Evolutionary conservation across 37 sponge, comb jelly and placozoan species (phyloP), one percentile per base, ranked within the genome.

Genomic region (Agelas oroides): DNA sequence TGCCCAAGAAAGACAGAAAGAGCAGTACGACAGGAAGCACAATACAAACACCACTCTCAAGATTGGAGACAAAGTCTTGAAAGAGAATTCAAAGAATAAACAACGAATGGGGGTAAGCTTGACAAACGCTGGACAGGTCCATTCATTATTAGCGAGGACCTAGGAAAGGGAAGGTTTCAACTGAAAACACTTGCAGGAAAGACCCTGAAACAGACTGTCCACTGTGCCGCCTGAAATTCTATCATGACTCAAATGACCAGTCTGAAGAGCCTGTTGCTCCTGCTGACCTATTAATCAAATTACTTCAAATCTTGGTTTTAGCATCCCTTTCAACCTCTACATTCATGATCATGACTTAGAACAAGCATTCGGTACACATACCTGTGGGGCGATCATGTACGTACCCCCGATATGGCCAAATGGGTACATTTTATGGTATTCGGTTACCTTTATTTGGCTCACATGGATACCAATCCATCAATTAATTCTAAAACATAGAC

Each of bases 61-160:
- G 17, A n/a, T 33, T 71, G 73, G 73, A 41, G 73, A 71, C 25
- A 40, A 41, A 41, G 73, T 71, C 24, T 21, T 71, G 38, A 40
- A 41, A n/a, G 46, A 40, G 40, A 71, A 71, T 40, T 41, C 46
- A 25, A 32, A 35, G 41, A 71, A 71, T 71, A 41, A 16, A 16
- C 40, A 34, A 19, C 46, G 73, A 19, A 71, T 39, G 40, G 41
- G 41, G 16, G 73, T 38, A 71, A 35, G 34, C 2, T 15, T 21
- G 38, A 71, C 36, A 31, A 41, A 35, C 73, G 39, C 36, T 71
- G 40, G 73, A 71, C 73, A n/a, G 73, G 73, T 41, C 73, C 73
- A 39, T 71, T 41, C n/a, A 14, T 36, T 0, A 21, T 71, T 20
- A 18, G 19, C 40, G 73, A 71, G 41, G 73, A 71, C n/a, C 73